phyloP scores from a whole-genome alignment of 2,113 vertebrate genomes.

The Chionodraco myersi region DNA sequence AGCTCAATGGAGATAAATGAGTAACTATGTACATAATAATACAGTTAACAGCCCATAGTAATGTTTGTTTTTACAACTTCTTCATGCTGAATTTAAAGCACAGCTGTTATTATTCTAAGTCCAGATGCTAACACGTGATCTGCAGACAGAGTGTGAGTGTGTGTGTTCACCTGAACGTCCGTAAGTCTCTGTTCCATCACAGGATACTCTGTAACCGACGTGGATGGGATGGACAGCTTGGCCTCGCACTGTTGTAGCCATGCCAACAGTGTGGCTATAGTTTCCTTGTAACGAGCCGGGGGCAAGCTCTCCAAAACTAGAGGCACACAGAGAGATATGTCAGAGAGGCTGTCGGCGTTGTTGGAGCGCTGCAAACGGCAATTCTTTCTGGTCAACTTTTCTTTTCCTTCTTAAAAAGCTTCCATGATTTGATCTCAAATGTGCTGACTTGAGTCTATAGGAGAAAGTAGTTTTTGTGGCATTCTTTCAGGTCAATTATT shows the following conservation, averaged over 20 bases:
- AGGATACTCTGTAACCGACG: slow-evolving; percentile 89
- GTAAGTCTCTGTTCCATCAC: slow-evolving; percentile 92
- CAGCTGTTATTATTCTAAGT: not conserved
- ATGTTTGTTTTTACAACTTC: not conserved
- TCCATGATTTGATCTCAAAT: not conserved
- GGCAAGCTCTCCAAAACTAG: slow-evolving; percentile 92
- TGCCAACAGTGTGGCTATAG: slow-evolving; percentile 85
- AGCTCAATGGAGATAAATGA: not conserved
- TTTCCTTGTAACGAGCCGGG: slow-evolving; percentile 91
- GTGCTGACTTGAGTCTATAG: not conserved
- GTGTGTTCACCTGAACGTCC: slow-evolving; percentile 88
- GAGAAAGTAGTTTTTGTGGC: not conserved
- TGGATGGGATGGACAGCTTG: slow-evolving; percentile 89
- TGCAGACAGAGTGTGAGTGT: not conserved
- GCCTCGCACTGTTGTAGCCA: slow-evolving; percentile 94
- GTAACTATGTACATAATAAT: not conserved
- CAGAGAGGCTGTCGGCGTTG: not conserved
- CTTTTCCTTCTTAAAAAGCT: not conserved
- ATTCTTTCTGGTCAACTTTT: slow-evolving; percentile 5
- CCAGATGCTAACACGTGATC: not conserved
- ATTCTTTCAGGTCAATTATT: not conserved
- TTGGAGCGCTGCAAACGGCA: not conserved
- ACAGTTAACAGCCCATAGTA: not conserved
- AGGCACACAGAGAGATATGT: slow-evolving; percentile 12
- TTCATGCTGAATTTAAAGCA: not conserved